phyloP scores from a whole-genome alignment of 2,888 invertebrate genomes.

The Creontiades dilutus region DNA sequence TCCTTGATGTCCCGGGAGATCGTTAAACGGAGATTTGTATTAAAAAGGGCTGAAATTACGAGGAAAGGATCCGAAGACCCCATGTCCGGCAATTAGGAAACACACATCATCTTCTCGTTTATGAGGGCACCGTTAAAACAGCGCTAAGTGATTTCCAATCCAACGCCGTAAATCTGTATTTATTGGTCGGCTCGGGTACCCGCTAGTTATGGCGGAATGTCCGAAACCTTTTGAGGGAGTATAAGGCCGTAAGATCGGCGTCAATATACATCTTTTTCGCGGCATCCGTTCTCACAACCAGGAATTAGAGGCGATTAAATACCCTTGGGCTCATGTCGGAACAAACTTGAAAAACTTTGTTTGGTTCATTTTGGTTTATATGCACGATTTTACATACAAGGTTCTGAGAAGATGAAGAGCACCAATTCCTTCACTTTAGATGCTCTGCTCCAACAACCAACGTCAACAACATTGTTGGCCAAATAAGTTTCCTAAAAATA shows the following conservation, averaged over 20 bases:
- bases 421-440: too few species aligned
- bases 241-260: not conserved
- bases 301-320: slow-evolving; percentile 22
- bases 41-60: slow-evolving; percentile 18
- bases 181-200: slow-evolving; percentile 2
- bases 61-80: not conserved
- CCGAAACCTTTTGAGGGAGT: not conserved
- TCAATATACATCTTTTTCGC: slow-evolving; percentile 21
- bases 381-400: too few species aligned
- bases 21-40: not conserved
- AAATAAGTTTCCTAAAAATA: too few species aligned
- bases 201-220: slow-evolving; percentile 17
- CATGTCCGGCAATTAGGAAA: slow-evolving; percentile 49
- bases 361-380: too few species aligned
- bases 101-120: slow-evolving; percentile 34
- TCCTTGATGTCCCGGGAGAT: not conserved
- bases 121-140: slow-evolving; percentile 20
- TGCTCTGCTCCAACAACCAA: too few species aligned
- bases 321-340: not conserved
- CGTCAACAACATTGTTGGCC: too few species aligned
- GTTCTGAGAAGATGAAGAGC: too few species aligned
- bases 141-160: slow-evolving; percentile 27
- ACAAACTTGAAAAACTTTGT: not conserved
- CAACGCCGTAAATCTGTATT: not conserved
- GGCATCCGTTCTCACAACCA: slow-evolving; percentile 2